Evolutionary conservation across 30 jellyfish, hydroid and myxozoan genomes (phyloP).

Genomic region (Mastigias papua): DNA sequence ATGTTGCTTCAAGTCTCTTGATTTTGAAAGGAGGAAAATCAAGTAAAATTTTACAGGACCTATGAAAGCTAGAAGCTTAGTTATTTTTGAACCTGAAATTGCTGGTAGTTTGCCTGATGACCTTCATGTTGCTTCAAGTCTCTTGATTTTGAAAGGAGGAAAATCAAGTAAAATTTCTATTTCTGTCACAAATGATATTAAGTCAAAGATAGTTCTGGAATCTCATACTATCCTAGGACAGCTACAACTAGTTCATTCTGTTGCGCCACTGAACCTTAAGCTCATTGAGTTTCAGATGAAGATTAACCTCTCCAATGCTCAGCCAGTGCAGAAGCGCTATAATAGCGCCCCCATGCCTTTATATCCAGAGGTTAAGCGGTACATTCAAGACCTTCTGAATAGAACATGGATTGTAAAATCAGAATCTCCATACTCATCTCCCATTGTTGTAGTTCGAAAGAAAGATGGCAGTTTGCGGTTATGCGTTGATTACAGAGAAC

Average conservation of each 20-base stretch:
- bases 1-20: conserved; percentile 10
- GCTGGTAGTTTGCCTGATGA: conserved; percentile 6
- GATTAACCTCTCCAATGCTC: conserved; percentile 7
- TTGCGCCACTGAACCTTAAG: neutral
- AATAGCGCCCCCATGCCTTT: conserved; percentile 33
- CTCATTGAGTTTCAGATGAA: neutral
- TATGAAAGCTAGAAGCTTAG: neutral
- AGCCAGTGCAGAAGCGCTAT: conserved; percentile 27
- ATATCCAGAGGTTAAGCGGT: conserved; percentile 27
- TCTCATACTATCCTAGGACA: neutral
- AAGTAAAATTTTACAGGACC: too few relatives aligned
- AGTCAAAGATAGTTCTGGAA: neutral
- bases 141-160: too few relatives aligned
- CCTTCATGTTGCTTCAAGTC: neutral
- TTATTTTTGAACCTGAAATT: conserved; percentile 4
- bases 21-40: neutral
- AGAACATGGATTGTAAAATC: neutral
- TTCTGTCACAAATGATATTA: neutral
- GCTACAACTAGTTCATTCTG: neutral
- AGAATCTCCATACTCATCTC: conserved; percentile 16
- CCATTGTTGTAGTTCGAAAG: conserved; percentile 47
- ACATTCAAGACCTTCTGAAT: conserved; percentile 35
- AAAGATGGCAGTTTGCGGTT: conserved; percentile 28
- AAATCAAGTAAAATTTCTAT: neutral
- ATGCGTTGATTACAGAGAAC: conserved; percentile 38